Evolutionary conservation across 2,113 vertebrate genomes (phyloP).

Genomic region (Capreolus pygargus): DNA sequence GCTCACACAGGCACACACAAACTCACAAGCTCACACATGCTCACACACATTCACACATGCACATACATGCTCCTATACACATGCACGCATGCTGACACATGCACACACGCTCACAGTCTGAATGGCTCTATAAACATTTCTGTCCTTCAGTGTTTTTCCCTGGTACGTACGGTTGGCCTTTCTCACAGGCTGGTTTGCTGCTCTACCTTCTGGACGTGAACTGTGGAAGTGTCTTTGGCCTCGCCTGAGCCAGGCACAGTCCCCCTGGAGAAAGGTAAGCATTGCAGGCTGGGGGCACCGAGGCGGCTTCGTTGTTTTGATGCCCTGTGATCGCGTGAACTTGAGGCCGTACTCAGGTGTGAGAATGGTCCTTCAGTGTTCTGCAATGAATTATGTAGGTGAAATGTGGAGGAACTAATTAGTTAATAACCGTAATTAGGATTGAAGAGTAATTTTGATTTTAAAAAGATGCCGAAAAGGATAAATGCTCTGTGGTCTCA

Average conservation of each 20-base stretch:
- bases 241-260: accelerated
- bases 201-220: accelerated
- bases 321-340: not conserved
- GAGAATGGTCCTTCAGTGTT: conserved; percentile 57
- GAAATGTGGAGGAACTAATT: conserved; percentile 64
- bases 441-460: conserved; percentile 66
- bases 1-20: too few species aligned
- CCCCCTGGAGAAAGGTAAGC: accelerated
- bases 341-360: conserved; percentile 26
- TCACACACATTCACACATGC: not conserved
- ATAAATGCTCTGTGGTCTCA: conserved; percentile 59
- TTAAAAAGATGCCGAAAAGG: conserved; percentile 61
- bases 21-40: too few species aligned
- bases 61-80: not conserved
- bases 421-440: conserved; percentile 70
- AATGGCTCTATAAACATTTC: too few species aligned
- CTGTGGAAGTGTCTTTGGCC: accelerated
- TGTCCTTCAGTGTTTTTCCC: accelerated
- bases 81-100: not conserved
- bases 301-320: not conserved
- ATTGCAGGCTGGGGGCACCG: not conserved
- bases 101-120: accelerated
- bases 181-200: not conserved
- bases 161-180: accelerated
- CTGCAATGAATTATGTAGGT: conserved; percentile 57